These are phyloP conservation scores for Torymus auratus DNA, from an alignment of 2,888 invertebrate genomes.

Conservation along the genomic window DNA sequence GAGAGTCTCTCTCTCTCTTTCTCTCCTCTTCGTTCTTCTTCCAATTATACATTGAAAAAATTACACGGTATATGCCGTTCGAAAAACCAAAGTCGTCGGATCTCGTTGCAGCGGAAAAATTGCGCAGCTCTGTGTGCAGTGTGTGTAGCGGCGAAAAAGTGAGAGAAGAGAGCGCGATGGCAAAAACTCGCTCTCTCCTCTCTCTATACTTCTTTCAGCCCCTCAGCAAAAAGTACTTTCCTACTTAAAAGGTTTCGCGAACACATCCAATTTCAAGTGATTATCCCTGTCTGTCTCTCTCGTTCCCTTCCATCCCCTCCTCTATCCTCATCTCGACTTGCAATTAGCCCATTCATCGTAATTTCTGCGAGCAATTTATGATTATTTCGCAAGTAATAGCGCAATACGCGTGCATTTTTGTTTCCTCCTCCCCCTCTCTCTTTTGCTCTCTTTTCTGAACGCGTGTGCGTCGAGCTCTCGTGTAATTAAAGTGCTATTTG, in stretches of 20 bases:
- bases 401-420: background rate
- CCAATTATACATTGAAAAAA: too few relatives aligned
- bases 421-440: slow-evolving; percentile 1
- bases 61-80: too few relatives aligned
- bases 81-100: too few relatives aligned
- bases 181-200: background rate
- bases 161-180: too few relatives aligned
- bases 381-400: slow-evolving; percentile 43
- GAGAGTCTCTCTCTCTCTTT: too few relatives aligned
- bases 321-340: slow-evolving; percentile 16
- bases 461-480: too few relatives aligned
- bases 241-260: slow-evolving; percentile 21
- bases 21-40: too few relatives aligned
- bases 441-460: background rate
- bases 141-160: too few relatives aligned
- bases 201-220: background rate
- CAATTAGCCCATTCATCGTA: slow-evolving; percentile 8
- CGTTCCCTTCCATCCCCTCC: background rate
- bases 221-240: too few relatives aligned
- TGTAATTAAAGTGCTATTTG: slow-evolving; percentile 44
- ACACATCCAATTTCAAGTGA: slow-evolving; percentile 37
- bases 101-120: too few relatives aligned
- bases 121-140: too few relatives aligned
- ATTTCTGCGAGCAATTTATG: slow-evolving; percentile 42
- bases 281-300: slow-evolving; percentile 19